Percentiles rank a stretch among this genome's conserved stretches.
phyloP scores from a whole-genome alignment of 2,113 vertebrate species.

The Brienomyrus longianalis region DNA sequence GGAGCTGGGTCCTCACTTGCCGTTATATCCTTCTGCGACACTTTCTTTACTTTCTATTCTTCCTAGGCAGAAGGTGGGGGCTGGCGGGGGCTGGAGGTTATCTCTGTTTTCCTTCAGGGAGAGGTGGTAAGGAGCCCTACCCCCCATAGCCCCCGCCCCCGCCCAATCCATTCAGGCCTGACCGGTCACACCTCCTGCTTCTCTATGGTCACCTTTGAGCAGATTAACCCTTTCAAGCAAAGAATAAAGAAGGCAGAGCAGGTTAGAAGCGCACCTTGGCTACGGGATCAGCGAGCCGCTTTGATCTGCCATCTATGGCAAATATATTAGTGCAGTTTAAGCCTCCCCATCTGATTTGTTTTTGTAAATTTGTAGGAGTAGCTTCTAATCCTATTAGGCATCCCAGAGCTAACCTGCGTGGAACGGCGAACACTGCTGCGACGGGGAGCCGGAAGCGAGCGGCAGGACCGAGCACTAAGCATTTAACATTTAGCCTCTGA shows the following conservation, averaged over 20 bases:
- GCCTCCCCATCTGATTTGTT: conserved; percentile 85
- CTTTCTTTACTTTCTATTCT: conserved; percentile 3
- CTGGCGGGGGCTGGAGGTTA: background rate
- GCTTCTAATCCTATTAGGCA: conserved; percentile 85
- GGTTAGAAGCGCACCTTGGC: conserved; percentile 74
- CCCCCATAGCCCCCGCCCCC: conserved; percentile 55
- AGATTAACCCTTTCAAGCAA: conserved; percentile 87
- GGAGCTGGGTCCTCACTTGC: background rate
- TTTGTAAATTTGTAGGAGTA: conserved; percentile 88
- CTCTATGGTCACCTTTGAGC: conserved; percentile 77
- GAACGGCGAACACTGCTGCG: conserved; percentile 81
- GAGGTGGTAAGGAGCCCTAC: conserved; percentile 22
- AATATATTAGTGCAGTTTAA: conserved; percentile 87
- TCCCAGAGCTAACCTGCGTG: conserved; percentile 78
- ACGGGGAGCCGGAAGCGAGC: conserved; percentile 74
- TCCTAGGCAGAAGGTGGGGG: background rate
- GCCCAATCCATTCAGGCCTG: conserved; percentile 60
- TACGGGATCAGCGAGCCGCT: conserved; percentile 63
- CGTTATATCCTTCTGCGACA: background rate
- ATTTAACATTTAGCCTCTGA: conserved; percentile 71
- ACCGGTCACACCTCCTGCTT: conserved; percentile 79
- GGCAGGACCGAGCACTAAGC: conserved; percentile 65
- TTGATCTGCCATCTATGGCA: conserved; percentile 82
- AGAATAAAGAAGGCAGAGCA: conserved; percentile 50
- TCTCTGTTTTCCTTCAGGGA: conserved; percentile 11